phyloP scores from a whole-genome alignment of 1,140 invertebrate genomes.

The Lysiphlebus fabarum region DNA sequence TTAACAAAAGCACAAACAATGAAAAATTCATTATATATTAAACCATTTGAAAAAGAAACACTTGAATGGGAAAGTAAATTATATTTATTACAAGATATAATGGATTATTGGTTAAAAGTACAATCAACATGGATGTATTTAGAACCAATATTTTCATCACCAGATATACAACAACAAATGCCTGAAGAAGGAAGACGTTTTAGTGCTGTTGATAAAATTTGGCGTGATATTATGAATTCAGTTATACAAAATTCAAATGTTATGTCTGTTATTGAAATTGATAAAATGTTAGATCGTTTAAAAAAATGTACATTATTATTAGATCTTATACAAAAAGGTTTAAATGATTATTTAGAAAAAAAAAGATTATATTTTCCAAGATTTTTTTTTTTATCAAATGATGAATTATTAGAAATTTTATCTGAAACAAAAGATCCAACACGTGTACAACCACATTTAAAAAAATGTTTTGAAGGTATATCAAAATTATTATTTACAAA shows the following conservation, averaged over 20 bases:
- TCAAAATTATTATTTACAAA: constrained; percentile 82
- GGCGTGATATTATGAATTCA: constrained; percentile 92
- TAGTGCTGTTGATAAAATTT: constrained; percentile 90
- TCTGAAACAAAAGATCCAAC: constrained; percentile 96
- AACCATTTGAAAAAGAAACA: constrained; percentile 84
- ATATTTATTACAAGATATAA: constrained; percentile 79
- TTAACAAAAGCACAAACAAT: constrained; percentile 96
- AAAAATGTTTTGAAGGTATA: constrained; percentile 96
- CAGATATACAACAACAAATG: constrained; percentile 95
- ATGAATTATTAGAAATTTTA: constrained; percentile 92
- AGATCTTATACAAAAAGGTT: constrained; percentile 86
- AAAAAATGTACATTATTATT: constrained; percentile 84
- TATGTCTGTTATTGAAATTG: constrained; percentile 81
- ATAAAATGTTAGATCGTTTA: constrained; percentile 88
- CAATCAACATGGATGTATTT: constrained; percentile 96
- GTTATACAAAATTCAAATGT: constrained; percentile 76
- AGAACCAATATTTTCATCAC: constrained; percentile 95
- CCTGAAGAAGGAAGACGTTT: constrained; percentile 87
- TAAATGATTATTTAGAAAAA: constrained; percentile 94
- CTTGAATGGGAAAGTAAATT: constrained; percentile 76
- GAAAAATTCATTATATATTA: constrained; percentile 95
- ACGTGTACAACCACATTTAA: constrained; percentile 94
- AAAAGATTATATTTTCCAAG: constrained; percentile 91
- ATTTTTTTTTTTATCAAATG: constrained; percentile 97
- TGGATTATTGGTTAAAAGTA: constrained; percentile 95